A percentile compares a stretch with the other conserved stretches of the same genome.
Evolutionary conservation across 2,113 vertebrate species (phyloP).

Genomic region (Rattus rattus): DNA sequence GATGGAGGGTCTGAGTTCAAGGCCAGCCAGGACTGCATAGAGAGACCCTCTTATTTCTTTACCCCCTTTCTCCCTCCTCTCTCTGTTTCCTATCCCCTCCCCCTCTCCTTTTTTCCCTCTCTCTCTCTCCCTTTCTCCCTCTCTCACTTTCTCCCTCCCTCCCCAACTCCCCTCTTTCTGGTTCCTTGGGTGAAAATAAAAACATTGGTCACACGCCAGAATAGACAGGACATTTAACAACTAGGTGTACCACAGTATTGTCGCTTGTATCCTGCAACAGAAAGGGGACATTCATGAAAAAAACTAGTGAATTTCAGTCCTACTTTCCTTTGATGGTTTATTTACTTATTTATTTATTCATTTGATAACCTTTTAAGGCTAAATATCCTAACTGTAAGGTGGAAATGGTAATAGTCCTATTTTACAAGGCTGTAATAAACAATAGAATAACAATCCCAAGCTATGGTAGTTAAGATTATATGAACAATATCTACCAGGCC

Average conservation of each 20-base stretch:
- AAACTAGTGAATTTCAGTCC: not conserved
- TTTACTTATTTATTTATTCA: not conserved
- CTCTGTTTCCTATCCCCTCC: no score
- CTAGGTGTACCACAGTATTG: not conserved
- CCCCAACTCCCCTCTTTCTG: not conserved
- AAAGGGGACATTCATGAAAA: not conserved
- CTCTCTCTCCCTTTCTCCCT: no score
- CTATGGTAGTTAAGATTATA: not conserved
- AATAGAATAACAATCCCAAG: not conserved
- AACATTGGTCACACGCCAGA: not conserved
- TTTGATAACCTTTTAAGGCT: not conserved
- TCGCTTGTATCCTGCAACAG: not conserved
- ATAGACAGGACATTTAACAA: not conserved
- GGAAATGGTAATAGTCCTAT: not conserved
- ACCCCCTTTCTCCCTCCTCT: no score
- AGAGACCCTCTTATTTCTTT: not conserved
- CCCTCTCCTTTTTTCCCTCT: no score
- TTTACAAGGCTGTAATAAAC: not conserved
- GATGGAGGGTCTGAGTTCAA: not conserved
- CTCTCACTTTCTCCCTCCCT: no score
- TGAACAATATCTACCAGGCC: not conserved
- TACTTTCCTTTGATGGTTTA: not conserved
- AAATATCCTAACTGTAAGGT: slow-evolving; percentile 38
- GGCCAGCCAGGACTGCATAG: not conserved
- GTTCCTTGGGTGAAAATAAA: not conserved